Base-by-base conservation (phyloP, 2,888 invertebrate species). In the Cryptus armator region DNA sequence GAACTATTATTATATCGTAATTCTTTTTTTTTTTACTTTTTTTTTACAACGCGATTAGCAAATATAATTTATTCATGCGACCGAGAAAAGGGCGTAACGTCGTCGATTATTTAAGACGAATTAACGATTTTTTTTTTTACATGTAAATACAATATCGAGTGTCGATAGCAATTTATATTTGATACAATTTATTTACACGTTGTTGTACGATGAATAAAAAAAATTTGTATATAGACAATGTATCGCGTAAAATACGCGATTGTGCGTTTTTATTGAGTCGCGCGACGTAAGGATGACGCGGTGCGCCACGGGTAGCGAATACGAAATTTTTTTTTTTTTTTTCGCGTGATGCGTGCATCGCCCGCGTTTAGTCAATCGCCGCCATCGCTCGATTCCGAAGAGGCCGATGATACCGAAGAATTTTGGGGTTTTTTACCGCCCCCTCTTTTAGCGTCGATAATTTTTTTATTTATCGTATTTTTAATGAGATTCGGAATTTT, bases 151-250 rank as follows among this genome's bases (percentile, higher is more conserved):
- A 88, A 86, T 87, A 88, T 81, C 68, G 75, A 48, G 76, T 84
- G 85, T 88, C 82, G 87, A 87, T 84, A 81, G 87, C 85, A 87
- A 90, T 87, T 86, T 88, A 85, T 89, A 89, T 89, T 88, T 88
- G 83, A 88, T 87, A 89, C 87, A 87, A 37, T 29, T 83, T 79
- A 72, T 87, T 88, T 89, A 90, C 89, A 88, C 85, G 74, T 88
- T 90, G 87, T 89, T 91, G 62, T 84, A 86, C 72, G 78, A 78
- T 80, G 76, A 89, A 87, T 85, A 85, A 88, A 84, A 85, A 56
- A 59, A 16, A 62, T 74, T 87, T 86, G 87, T 89, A 86, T 86
- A 89, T 90, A 90, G 81, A 86, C 87, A 88, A 32, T 53, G 59
- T 74, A 62, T 46, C 7, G 44, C 16, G 24, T 56, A 19, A 56